Conservation (phyloP, 37 sponge, comb jelly and placozoan genomes). For the Diacarnus erythraeanus region DNA sequence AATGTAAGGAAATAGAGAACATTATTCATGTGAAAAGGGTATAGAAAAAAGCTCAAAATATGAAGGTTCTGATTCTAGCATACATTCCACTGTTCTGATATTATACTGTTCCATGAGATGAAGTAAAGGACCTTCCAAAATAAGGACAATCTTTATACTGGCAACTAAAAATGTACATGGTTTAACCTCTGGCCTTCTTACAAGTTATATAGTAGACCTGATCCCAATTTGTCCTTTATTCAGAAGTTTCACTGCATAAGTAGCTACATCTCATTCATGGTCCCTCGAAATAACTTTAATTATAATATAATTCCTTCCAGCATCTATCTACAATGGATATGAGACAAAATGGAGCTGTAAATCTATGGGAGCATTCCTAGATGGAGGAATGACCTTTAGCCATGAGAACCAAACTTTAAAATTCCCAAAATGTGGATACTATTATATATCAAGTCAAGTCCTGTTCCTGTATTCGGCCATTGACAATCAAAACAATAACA, state of each 20-base stretch:
- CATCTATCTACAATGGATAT: neutral
- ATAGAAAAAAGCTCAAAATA: no score
- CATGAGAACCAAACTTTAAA: constrained; percentile 14
- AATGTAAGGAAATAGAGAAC: neutral
- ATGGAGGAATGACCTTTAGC: constrained; percentile 43
- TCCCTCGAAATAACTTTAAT: neutral
- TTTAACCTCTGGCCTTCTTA: no score
- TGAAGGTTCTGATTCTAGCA: no score
- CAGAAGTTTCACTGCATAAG: neutral
- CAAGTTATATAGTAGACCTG: no score
- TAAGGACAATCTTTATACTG: no score
- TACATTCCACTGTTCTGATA: no score
- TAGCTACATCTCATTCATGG: neutral
- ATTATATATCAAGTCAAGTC: constrained; percentile 46
- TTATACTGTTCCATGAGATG: no score
- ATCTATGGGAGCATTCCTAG: neutral
- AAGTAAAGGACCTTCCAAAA: no score
- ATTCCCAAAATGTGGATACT: constrained; percentile 42
- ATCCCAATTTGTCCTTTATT: no score
- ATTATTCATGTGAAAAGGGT: neutral
- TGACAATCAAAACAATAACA: neutral
- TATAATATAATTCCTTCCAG: neutral
- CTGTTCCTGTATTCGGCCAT: neutral
- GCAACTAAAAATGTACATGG: no score
- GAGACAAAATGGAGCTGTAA: neutral